These are phyloP conservation scores for Pygocentrus nattereri DNA, from an alignment of 2,797 vertebrate species.

Conservation along the genomic window DNA sequence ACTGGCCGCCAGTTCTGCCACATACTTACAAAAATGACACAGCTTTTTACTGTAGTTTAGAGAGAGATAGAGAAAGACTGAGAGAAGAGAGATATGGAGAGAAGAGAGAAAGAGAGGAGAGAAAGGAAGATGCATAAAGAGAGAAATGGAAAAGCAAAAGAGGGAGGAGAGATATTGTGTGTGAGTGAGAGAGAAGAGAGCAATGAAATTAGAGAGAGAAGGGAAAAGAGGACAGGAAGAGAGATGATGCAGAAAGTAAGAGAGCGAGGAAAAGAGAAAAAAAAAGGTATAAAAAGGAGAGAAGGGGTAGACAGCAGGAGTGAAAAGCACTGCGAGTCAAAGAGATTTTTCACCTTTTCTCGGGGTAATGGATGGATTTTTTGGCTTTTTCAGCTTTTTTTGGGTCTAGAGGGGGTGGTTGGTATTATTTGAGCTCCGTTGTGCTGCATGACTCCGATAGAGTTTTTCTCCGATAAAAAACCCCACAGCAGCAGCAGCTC, in stretches of 20 bases:
- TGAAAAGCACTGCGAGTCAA: neutral
- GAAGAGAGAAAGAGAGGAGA: neutral
- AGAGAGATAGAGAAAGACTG: neutral
- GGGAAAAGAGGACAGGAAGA: no score
- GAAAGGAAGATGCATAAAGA: neutral
- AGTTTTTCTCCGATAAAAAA: slow-evolving; percentile 28
- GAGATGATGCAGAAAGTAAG: neutral
- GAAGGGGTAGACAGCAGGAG: neutral
- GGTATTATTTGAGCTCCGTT: slow-evolving; percentile 21
- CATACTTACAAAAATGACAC: slow-evolving; percentile 3
- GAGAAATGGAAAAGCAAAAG: neutral
- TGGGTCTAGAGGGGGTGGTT: neutral
- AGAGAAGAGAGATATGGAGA: neutral
- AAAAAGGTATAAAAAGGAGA: neutral
- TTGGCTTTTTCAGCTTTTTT: neutral
- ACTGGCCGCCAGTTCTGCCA: neutral
- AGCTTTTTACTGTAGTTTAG: slow-evolving; percentile 2
- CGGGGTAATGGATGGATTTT: neutral
- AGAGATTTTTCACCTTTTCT: slow-evolving; percentile 2
- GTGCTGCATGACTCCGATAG: slow-evolving; percentile 25
- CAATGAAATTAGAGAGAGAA: neutral
- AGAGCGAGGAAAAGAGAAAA: neutral
- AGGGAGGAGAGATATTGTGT: neutral
- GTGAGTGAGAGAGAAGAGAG: neutral
- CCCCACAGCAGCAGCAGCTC: slow-evolving; percentile 16